Percentiles rank a stretch among this genome's conserved stretches.
phyloP scores from a whole-genome alignment of 2,888 invertebrate species.

The Panopea generosa region DNA sequence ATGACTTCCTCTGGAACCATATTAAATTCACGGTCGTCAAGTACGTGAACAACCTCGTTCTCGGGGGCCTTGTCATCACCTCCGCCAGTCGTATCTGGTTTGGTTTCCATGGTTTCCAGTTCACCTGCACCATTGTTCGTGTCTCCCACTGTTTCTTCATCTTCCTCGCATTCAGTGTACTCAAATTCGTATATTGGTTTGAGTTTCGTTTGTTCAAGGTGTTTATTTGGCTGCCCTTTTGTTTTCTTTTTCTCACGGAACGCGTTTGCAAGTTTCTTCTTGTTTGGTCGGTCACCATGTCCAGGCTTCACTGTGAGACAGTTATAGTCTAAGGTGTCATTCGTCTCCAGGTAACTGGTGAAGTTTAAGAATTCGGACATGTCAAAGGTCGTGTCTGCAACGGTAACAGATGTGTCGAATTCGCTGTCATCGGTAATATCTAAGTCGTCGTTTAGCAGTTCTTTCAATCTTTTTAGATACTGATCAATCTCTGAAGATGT shows the following conservation, averaged over 20 bases:
- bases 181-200: not conserved
- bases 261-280: conserved; percentile 25
- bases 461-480: too few species aligned
- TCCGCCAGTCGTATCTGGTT: not conserved
- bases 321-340: conserved; percentile 22
- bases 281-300: conserved; percentile 28
- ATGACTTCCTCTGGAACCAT: conserved; percentile 35
- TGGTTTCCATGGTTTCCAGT: not conserved
- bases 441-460: too few species aligned
- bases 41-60: conserved; percentile 10
- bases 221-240: conserved; percentile 40
- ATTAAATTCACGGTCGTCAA: conserved; percentile 37
- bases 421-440: too few species aligned
- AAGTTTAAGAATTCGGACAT: too few species aligned
- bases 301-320: conserved; percentile 27
- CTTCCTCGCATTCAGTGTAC: not conserved
- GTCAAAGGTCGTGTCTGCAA: too few species aligned
- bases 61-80: conserved; percentile 13
- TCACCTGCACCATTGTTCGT: conserved; percentile 4
- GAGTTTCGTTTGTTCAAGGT: conserved; percentile 6
- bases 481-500: too few species aligned
- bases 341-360: conserved; percentile 1
- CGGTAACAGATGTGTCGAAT: too few species aligned
- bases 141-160: not conserved
- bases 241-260: conserved; percentile 34